Base-by-base conservation (phyloP, 1,140 invertebrate species). In the Dendroctonus ponderosae region DNA sequence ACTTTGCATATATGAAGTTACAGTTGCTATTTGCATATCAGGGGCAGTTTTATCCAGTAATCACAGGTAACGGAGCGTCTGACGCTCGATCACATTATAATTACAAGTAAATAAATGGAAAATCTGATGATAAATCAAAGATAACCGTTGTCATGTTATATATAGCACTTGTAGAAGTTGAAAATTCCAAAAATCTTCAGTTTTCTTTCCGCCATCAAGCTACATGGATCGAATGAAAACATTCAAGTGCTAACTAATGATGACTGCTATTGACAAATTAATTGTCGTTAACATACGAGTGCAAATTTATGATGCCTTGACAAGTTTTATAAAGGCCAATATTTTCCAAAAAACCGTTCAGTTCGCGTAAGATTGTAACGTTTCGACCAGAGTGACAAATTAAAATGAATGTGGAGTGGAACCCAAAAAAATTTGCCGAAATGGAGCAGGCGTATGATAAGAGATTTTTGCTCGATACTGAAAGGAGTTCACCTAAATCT, bases 11-110 rank as follows among this genome's bases (percentile, higher is more conserved):
- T 46, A 46, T 46, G 44, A 2, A 46, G 44, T 14, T 46, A 46
- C 12, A 46, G 12, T 46, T 46, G 12, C 44, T 46, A 46, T 46
- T 46, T 46, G 44, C 12, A 46, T 46, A 4, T 46, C 44, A 46
- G 9, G 44, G 0, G 44, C 44, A 46, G 9, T 46, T 11, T 46
- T 46, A 85, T 62, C 91, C 92, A n/a, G 94, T 95, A 90, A 85
- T 94, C 41, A 87, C 95, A 72, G 92, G 66, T 51, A 54, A 64
- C 43, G 52, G 52, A 38, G 57, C 44, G 46, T 62, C 56, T 46
- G 62, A 53, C 14, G 44, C 49, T 7, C 9, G 2, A 46, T 46
- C 12, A 11, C 44, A 46, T 11, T 9, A 9, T 15, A 58, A 58
- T 58, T 39, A 44, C 26, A 59, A 61, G 59, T 14, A 61, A 61